Base-by-base conservation (phyloP, 2,888 invertebrate species). In the Sabatieria punctata region DNA sequence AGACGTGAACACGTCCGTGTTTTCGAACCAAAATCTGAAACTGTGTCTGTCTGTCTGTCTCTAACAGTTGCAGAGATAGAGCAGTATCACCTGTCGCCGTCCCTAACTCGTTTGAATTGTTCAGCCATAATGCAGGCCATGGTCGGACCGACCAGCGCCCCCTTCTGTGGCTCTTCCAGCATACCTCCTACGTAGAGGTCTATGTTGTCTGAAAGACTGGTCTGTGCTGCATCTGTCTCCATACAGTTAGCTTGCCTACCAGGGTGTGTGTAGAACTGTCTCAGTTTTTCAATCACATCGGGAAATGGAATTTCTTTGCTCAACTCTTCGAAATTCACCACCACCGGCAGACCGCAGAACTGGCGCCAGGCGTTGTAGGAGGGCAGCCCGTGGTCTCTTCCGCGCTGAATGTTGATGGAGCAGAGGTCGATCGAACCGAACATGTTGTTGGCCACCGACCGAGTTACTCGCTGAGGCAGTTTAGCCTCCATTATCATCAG, bases 381-480 rank as follows among this genome's bases (percentile, higher is more conserved):
- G 0, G 91, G 72, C 46, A 95, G 76, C 1, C 81, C 95, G 64
- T 95, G 93, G 65, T 95, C 93, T 47, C 93, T 73, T 1, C 83
- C 81, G 57, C 95, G 72, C 64, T 95, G 95, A 51, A 95, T 82
- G 60, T 97, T 95, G 66, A 95, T 83, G 1, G 93, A 85, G 2
- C 91, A 93, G 52, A 97, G 72, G 69, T 97, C 95, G 41, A 57
- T 61, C 39, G 11, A 19, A 39, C 39, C 57, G 56, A 77, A 77
- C 1, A 97, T 73, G 55, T 84, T 80, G 66, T 97, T 95, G 0
- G 93, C 97, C 15, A 99, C 73, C 63, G 95, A 91, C 0, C 78
- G 74, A 59, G 95, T 95, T 13, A 97, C 70, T 64, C 91, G 84
- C 67, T 95, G 80, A 2, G 63, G 63, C 42, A 60, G 46, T 49